Conservation (phyloP, 1,140 invertebrate genomes). For the Andricus grossulariae region DNA sequence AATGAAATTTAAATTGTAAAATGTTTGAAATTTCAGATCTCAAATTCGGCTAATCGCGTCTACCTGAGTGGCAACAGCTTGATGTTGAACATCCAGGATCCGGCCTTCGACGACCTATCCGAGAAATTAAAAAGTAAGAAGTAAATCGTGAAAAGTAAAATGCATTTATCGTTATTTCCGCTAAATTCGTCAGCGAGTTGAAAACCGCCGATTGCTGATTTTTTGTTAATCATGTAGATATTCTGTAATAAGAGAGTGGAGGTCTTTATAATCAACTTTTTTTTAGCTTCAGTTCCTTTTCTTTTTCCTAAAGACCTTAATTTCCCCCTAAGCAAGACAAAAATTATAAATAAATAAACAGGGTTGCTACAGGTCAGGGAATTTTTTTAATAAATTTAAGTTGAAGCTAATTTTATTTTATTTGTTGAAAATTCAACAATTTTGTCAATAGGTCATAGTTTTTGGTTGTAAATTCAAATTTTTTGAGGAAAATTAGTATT, state of each 20-base stretch:
- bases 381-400: too few species aligned
- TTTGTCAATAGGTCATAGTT: too few species aligned
- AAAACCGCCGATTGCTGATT: constrained; percentile 27
- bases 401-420: too few species aligned
- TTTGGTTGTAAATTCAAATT: too few species aligned
- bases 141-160: constrained; percentile 63
- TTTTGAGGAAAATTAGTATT: too few species aligned
- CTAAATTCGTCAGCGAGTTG: constrained; percentile 39
- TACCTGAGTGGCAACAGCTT: constrained; percentile 94
- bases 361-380: too few species aligned
- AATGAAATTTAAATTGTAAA: too few species aligned
- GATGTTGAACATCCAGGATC: constrained; percentile 98
- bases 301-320: constrained; percentile 31
- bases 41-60: constrained; percentile 95
- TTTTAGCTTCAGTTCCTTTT: constrained; percentile 29
- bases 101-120: constrained; percentile 91
- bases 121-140: constrained; percentile 91
- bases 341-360: constrained; percentile 5
- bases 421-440: too few species aligned
- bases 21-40: constrained; percentile 91
- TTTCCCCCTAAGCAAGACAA: background rate
- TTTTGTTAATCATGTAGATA: constrained; percentile 49
- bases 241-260: constrained; percentile 50
- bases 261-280: constrained; percentile 45
- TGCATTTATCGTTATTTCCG: constrained; percentile 36